Evolutionary conservation across 2,888 invertebrate genomes (phyloP).

Genomic region (Mesorhabditis sp.): DNA sequence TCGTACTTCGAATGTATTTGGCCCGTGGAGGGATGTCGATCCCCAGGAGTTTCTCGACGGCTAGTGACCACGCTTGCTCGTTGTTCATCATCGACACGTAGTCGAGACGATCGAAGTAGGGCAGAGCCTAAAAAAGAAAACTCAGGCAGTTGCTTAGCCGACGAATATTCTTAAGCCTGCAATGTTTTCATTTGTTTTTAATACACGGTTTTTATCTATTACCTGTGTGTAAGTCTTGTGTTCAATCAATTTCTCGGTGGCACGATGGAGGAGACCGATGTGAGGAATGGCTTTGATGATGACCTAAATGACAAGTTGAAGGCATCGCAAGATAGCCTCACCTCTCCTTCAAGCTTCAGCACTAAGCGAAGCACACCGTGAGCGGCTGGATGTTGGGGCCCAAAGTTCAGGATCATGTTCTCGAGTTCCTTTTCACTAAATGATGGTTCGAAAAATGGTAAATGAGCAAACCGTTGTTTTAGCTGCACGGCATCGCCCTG

Average conservation of each 20-base stretch:
- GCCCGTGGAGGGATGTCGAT: slow-evolving; percentile 69
- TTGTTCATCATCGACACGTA: slow-evolving; percentile 99
- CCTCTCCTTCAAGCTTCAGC: slow-evolving; percentile 80
- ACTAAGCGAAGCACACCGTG: slow-evolving; percentile 84
- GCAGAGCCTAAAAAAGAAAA: slow-evolving; percentile 69
- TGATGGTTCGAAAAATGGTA: neutral
- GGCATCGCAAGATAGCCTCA: slow-evolving; percentile 39
- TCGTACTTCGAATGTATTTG: slow-evolving; percentile 85
- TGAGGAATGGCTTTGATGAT: slow-evolving; percentile 88
- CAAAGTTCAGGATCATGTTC: slow-evolving; percentile 83
- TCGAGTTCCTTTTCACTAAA: slow-evolving; percentile 74
- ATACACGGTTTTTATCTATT: neutral
- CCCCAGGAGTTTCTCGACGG: slow-evolving; percentile 90
- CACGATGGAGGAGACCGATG: slow-evolving; percentile 91
- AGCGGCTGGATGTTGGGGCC: slow-evolving; percentile 90
- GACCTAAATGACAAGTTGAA: slow-evolving; percentile 64
- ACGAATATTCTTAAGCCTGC: neutral
- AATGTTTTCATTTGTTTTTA: neutral
- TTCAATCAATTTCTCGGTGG: slow-evolving; percentile 95
- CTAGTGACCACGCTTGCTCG: slow-evolving; percentile 91
- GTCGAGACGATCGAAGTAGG: slow-evolving; percentile 87
- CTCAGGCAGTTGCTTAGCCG: too few relatives aligned
- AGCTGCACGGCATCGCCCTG: slow-evolving; percentile 38
- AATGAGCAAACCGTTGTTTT: slow-evolving; percentile 39
- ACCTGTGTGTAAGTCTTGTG: slow-evolving; percentile 92